Evolutionary conservation across 2,797 vertebrate genomes (phyloP), one percentile per base, ranked within the genome.

Genomic region (Acrossocheilus wenchowensis): DNA sequence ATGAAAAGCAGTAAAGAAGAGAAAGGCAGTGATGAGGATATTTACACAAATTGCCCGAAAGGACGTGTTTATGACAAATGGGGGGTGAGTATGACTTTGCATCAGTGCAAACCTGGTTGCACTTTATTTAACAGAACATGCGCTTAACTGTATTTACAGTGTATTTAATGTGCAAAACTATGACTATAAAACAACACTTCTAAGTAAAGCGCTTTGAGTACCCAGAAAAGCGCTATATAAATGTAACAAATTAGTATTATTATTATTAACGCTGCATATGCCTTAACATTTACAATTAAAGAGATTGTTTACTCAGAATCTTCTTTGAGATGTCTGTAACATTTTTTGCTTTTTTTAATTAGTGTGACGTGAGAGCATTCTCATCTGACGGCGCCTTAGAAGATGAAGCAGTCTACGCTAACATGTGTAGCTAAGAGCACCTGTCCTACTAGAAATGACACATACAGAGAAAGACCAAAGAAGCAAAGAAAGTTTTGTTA

Each of bases 31-130:
- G 39, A 45, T 17, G 30, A 74, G n/a, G 86, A 87, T 71, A 0
- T 30, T 36, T 54, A 10, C 50, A 0, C 79, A 45, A 62, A 30
- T 0, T 39, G n/a, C n/a, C 72, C 88, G 15, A 2, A 2, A 36
- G 80, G 52, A 80, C 57, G 79, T 60, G 21, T 91, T 1, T 93
- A 93, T 79, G 90, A 88, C 19, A 95, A 94, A 82, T 30, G 82
- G 30, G 77, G 84, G 91, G 95, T 94, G 84, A 54, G 90, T 88
- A 19, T 30, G 0, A 52, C 48, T 21, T 52, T 52, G 17, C 26
- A 21, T 75, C 4, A 19, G 4, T 21, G 43, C 10, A 4, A 75
- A 52, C 54, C 54, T 57, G 54, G 21, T 23, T 23, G 19, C 52
- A 57, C 52, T 57, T 52, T 57, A 21, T 57, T 54, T 54, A 6